A percentile compares a stretch with the other conserved stretches of the same genome.
phyloP scores from a whole-genome alignment of 2,888 invertebrate species.

The Melipona bicolor region DNA sequence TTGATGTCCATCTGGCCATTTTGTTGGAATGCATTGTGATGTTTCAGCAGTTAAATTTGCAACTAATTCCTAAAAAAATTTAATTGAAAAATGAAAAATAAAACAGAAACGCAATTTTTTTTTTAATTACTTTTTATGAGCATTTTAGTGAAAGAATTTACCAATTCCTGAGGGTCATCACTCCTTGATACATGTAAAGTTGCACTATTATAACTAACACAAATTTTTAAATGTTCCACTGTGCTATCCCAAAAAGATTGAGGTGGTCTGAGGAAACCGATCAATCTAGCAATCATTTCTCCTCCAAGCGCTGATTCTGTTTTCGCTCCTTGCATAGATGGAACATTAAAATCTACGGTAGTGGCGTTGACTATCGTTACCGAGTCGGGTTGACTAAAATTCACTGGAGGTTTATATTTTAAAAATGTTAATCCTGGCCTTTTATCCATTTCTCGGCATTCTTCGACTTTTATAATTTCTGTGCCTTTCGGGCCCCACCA shows the following conservation, averaged over 20 bases:
- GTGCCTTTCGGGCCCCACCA: constrained; percentile 96
- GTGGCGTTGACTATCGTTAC: constrained; percentile 95
- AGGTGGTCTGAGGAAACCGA: constrained; percentile 93
- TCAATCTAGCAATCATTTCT: constrained; percentile 90
- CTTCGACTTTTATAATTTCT: constrained; percentile 89
- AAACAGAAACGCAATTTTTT: no score
- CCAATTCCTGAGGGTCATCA: constrained; percentile 77
- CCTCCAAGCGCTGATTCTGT: constrained; percentile 89
- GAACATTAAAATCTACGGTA: constrained; percentile 91
- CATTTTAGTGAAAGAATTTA: constrained; percentile 49
- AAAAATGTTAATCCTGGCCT: constrained; percentile 95
- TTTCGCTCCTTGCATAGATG: constrained; percentile 88
- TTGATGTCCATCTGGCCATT: constrained; percentile 86
- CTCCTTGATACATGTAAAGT: constrained; percentile 85
- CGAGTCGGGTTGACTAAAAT: constrained; percentile 94
- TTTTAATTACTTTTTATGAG: no score
- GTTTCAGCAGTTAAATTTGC: constrained; percentile 89
- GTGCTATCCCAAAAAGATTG: constrained; percentile 88
- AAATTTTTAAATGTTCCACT: constrained; percentile 90
- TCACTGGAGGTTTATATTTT: constrained; percentile 94
- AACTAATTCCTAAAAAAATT: constrained; percentile 83
- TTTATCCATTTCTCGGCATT: constrained; percentile 91
- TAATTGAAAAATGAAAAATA: neutral
- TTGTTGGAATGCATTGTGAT: constrained; percentile 89
- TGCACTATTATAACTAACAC: constrained; percentile 91